phyloP scores from a whole-genome alignment of 2,797 vertebrate species.

The Clarias platycephalus region DNA sequence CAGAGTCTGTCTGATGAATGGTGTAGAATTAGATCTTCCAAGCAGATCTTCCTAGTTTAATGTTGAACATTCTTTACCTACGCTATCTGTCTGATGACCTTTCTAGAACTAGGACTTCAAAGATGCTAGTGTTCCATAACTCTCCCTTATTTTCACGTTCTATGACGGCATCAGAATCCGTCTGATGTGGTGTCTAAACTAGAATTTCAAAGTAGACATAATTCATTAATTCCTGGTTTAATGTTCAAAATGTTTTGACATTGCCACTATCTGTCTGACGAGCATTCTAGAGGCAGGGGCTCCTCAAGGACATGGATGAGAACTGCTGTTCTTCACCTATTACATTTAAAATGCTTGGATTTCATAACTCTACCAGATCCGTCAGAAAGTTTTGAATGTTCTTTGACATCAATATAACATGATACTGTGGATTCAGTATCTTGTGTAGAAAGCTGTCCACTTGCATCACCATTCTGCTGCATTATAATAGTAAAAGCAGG shows the following conservation, averaged over 20 bases:
- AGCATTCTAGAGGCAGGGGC: no score
- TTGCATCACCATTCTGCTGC: neutral
- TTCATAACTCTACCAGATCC: neutral
- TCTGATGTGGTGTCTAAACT: neutral
- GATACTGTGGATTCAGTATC: neutral
- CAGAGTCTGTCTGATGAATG: neutral
- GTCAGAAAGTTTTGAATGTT: neutral
- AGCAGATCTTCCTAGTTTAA: neutral
- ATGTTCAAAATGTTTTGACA: neutral
- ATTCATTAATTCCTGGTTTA: neutral
- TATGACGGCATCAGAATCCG: neutral
- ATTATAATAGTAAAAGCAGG: neutral
- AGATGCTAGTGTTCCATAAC: neutral
- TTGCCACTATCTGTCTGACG: neutral
- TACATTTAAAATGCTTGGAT: neutral
- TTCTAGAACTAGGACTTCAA: neutral
- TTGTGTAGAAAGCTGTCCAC: neutral
- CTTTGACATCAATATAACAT: neutral
- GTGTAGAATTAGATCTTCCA: neutral
- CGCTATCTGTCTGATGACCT: neutral
- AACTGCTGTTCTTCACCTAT: neutral
- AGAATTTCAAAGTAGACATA: neutral
- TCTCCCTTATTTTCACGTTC: neutral
- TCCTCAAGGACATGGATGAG: no score
- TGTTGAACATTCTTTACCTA: no score